Base-by-base conservation (phyloP, 2,113 vertebrate species). In the Chloropsis hardwickii region DNA sequence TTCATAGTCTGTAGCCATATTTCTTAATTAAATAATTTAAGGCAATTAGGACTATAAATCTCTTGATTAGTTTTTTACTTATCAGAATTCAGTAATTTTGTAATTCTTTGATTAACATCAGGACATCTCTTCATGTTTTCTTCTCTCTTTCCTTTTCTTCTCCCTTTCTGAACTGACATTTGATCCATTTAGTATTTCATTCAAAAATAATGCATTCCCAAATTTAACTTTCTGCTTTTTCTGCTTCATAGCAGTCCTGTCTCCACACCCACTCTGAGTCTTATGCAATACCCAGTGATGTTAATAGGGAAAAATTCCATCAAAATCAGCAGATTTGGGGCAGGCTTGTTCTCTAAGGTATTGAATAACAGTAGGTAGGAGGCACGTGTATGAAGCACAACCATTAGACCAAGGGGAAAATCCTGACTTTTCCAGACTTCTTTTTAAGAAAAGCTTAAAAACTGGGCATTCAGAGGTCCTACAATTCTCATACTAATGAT, bases 141-240 rank as follows among this genome's bases (percentile, higher is more conserved):
- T 79, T 90, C 58, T 84, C n/a, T 80, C 16, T 84, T 85, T 90
- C 53, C 10, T 60, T 51, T 70, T 31, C 10, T 44, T 37, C 27
- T 62, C 18, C 78, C 24, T 65, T 88, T 92, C 69, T 54, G 81
- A 53, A 42, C 23, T 88, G 60, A 37, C 13, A 76, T 86, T 94
- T 92, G 39, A 64, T 56, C 44, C 29, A 66, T 90, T 94, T 91
- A 27, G 21, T 77, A 77, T 96, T 82, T 80, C 19, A 88, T 88
- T 94, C 13, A 95, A 77, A 97, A 85, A n/a, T 57, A 95, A 11
- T 47, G 24, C 31, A 86, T 88, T 93, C 39, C 21, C 39, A 76
- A 88, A 79, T 94, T 72, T 70, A 42, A 58, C 47, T 83, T 83
- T 94, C 50, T 90, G 35, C 35, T 66, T 58, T 90, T 93, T 73